phyloP scores from a whole-genome alignment of 2,113 vertebrate species.

The Ceyx cyanopectus region DNA sequence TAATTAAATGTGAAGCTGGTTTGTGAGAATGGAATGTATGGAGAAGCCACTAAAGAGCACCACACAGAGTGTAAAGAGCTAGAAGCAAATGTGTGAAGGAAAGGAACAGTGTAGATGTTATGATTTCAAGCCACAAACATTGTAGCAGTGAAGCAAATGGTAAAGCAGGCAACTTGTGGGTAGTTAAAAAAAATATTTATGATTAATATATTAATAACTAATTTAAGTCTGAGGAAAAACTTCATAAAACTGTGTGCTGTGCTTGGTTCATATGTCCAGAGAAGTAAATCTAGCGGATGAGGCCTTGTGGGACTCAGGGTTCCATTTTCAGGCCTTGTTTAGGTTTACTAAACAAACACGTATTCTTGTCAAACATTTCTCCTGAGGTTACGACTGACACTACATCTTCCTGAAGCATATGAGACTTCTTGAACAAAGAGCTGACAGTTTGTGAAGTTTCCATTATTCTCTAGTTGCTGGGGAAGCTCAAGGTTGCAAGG shows the following conservation, averaged over 20 bases:
- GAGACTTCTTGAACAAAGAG: background rate
- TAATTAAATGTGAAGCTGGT: constrained; percentile 53
- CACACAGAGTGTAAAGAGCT: constrained; percentile 42
- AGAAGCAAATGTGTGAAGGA: constrained; percentile 45
- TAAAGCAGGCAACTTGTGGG: background rate
- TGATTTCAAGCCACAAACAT: background rate
- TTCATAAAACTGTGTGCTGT: background rate
- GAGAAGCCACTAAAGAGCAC: constrained; percentile 52
- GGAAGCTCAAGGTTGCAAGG: background rate
- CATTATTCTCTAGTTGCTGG: background rate
- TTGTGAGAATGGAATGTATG: constrained; percentile 37
- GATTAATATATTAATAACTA: too few relatives aligned
- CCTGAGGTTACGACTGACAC: background rate
- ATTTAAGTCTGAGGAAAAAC: constrained; percentile 43
- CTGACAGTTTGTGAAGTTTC: background rate
- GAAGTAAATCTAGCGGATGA: background rate
- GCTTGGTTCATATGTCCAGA: fast-evolving
- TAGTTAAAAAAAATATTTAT: background rate
- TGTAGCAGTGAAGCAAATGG: background rate
- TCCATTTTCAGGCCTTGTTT: background rate
- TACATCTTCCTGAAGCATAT: background rate
- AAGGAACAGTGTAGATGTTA: background rate
- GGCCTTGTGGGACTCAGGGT: background rate
- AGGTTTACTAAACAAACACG: background rate
- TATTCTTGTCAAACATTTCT: constrained; percentile 21